Evolutionary conservation across 1,140 invertebrate genomes (phyloP), one percentile per base, ranked within the genome.

Genomic region (Hyles euphorbiae): DNA sequence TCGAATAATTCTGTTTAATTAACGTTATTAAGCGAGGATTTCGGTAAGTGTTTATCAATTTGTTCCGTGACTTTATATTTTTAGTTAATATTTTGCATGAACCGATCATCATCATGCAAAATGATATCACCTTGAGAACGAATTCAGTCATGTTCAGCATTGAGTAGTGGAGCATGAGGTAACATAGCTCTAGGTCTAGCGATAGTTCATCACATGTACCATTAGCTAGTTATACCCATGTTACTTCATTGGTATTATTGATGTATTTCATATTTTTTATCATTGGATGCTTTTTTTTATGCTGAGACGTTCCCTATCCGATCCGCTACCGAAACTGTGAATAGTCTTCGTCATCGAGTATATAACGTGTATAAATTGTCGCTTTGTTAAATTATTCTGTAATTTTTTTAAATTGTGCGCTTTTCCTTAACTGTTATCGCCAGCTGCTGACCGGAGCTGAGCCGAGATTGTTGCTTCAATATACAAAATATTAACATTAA

Each of bases 51-150:
- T 57, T 62, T 61, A 45, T 44, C 22, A 10, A 32, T 22, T 6
- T 45, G 53, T 45, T 44, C 12, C 7, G 36, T 22, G 7, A 44
- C 43, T 54, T 54, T 40, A 36, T 32, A 12, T 54, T 68, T 64
- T 60, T 8, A 61, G 58, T 58, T 64, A 64, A 51, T 55, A 50
- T 62, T 54, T 60, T 64, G 72, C 72, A 74, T 74, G 72, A 67
- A 48, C 45, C 63, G 60, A 62, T 64, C 61, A 51, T 44, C 50
- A 65, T 70, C 71, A 67, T 68, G 64, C 62, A 54, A 58, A 52
- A 33, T 40, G 8, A 40, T 7, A 53, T 51, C 48, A 58, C 46
- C 53, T 56, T 60, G 55, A 56, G 40, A 52, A 44, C 53, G 36
- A 55, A 51, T 52, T 33, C 56, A 22, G 22, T 58, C 54, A 9